Evolutionary conservation across 37 sponge, comb jelly and placozoan species (phyloP).

Genomic region (Beroe ovata): DNA sequence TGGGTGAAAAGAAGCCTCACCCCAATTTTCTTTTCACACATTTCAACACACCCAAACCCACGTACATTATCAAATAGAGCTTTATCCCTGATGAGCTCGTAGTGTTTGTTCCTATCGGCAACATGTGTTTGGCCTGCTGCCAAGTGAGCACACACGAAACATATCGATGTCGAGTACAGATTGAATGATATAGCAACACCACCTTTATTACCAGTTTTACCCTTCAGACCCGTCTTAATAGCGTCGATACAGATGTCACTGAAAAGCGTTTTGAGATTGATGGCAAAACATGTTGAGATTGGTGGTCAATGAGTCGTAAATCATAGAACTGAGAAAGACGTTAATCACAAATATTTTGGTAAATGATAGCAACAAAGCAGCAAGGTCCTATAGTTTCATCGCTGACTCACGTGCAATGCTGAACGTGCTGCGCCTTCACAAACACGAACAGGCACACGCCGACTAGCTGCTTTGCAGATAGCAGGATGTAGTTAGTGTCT

Average conservation of each 20-base stretch:
- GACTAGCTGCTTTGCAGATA: conserved; percentile 94
- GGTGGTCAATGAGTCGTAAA: too few species aligned
- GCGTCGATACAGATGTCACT: conserved; percentile 68
- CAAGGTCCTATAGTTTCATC: too few species aligned
- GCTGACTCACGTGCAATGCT: conserved; percentile 81
- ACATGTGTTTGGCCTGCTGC: conserved; percentile 95
- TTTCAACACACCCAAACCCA: not conserved
- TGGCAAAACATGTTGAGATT: too few species aligned
- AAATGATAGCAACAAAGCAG: too few species aligned
- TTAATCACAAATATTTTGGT: too few species aligned
- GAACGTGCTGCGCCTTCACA: conserved; percentile 80
- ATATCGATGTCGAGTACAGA: conserved; percentile 81
- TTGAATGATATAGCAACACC: conserved; percentile 89
- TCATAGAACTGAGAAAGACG: too few species aligned
- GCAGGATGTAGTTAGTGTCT: conserved; percentile 76
- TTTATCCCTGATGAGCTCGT: conserved; percentile 78
- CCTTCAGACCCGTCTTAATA: conserved; percentile 96
- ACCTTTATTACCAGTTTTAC: conserved; percentile 97
- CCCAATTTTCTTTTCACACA: too few species aligned
- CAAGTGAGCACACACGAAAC: conserved; percentile 97
- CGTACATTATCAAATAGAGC: conserved; percentile 75
- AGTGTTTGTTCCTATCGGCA: conserved; percentile 87
- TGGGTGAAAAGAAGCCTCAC: too few species aligned
- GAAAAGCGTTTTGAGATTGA: too few species aligned
- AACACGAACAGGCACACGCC: conserved; percentile 96